Percentiles rank a stretch among this genome's conserved stretches.
Conservation (phyloP, 2,888 invertebrate species). For the Eustalomyia histrio region DNA sequence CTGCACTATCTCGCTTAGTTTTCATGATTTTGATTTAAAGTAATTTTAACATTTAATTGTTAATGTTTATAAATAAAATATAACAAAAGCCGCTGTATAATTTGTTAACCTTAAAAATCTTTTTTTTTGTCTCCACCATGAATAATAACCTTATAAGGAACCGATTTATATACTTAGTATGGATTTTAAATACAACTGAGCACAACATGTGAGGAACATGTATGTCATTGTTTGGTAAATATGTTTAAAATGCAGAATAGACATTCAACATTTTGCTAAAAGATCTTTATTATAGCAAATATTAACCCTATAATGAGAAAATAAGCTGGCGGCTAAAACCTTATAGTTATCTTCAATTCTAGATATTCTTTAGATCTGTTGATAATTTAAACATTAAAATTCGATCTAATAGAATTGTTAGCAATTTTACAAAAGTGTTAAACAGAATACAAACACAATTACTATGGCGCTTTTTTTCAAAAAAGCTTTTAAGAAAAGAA, state of each 20-base stretch:
- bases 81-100: not conserved
- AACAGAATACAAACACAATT: conserved; percentile 33
- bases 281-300: too few relatives aligned
- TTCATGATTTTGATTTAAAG: too few relatives aligned
- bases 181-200: not conserved
- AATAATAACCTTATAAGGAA: not conserved
- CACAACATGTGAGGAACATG: not conserved
- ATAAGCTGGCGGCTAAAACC: too few relatives aligned
- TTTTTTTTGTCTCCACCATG: not conserved
- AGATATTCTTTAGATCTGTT: too few relatives aligned
- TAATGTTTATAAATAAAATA: not conserved
- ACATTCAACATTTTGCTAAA: too few relatives aligned
- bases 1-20: too few relatives aligned
- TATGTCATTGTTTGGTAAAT: too few relatives aligned
- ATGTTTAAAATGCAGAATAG: too few relatives aligned
- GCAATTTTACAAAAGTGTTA: conserved; percentile 3
- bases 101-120: not conserved
- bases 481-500: conserved; percentile 4
- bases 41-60: not conserved
- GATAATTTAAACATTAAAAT: too few relatives aligned
- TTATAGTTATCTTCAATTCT: too few relatives aligned
- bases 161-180: not conserved
- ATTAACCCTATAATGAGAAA: too few relatives aligned
- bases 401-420: too few relatives aligned
- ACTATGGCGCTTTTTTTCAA: not conserved